Percentiles rank a stretch among this genome's conserved stretches.
Evolutionary conservation across 1,140 invertebrate genomes (phyloP).

Genomic region (Polypedilum vanderplanki): DNA sequence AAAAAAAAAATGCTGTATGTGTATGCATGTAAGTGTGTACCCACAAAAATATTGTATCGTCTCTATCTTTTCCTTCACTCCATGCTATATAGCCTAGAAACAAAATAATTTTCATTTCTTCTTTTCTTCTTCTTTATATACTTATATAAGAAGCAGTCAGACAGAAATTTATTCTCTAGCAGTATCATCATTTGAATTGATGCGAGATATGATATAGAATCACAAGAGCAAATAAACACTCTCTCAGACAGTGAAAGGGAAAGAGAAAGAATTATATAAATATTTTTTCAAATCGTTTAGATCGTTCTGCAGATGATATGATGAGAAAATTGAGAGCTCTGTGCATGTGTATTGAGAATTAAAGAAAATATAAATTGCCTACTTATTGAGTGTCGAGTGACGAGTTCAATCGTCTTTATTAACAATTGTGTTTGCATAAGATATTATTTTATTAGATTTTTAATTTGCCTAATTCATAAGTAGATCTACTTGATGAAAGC

Average conservation of each 20-base stretch:
- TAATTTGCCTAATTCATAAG: too few relatives aligned
- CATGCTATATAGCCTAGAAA: not conserved
- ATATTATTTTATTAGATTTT: too few relatives aligned
- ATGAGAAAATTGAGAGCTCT: not conserved
- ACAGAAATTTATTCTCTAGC: not conserved
- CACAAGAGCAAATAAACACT: slow-evolving; percentile 5
- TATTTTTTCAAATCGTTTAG: not conserved
- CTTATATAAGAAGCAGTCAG: slow-evolving; percentile 10
- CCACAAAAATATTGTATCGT: not conserved
- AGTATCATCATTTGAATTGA: not conserved
- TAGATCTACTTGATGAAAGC: too few relatives aligned
- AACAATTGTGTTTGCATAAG: too few relatives aligned
- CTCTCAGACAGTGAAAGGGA: not conserved
- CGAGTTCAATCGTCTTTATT: too few relatives aligned
- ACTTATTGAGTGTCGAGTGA: too few relatives aligned
- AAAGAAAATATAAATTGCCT: not conserved
- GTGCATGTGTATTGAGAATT: not conserved
- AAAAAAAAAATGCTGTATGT: not conserved
- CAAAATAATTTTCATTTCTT: too few relatives aligned
- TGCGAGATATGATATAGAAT: slow-evolving; percentile 18
- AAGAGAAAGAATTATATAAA: slow-evolving; percentile 1
- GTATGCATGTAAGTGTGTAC: too few relatives aligned
- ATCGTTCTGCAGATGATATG: not conserved
- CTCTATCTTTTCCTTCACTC: not conserved
- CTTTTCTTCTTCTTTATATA: not conserved